phyloP scores from a whole-genome alignment of 2,888 invertebrate genomes.

The Eumacrocentrus americanus region DNA sequence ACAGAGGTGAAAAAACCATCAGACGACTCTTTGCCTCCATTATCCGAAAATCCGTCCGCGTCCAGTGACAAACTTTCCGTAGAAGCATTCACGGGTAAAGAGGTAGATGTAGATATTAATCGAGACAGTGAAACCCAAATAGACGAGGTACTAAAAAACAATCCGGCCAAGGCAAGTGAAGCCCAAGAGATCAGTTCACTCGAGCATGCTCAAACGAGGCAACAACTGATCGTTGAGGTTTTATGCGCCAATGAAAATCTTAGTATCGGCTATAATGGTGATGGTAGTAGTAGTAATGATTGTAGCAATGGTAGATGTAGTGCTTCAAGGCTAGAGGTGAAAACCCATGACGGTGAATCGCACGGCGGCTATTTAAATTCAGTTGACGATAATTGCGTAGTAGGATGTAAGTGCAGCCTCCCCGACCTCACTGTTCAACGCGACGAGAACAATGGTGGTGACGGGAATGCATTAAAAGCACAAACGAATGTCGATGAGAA shows the following conservation, averaged over 20 bases:
- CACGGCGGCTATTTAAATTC: constrained; percentile 12
- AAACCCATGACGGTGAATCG: constrained; percentile 7
- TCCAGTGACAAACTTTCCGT: constrained; percentile 28
- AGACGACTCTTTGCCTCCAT: constrained; percentile 23
- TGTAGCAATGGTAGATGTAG: constrained; percentile 25
- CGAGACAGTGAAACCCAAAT: constrained; percentile 12
- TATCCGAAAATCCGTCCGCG: constrained; percentile 15
- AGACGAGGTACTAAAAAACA: not conserved
- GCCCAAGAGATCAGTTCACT: not conserved
- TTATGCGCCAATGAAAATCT: constrained; percentile 20
- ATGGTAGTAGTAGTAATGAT: constrained; percentile 32
- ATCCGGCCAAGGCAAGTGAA: too few species aligned
- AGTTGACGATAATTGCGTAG: constrained; percentile 7
- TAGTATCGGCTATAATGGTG: constrained; percentile 11
- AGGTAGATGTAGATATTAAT: constrained; percentile 34
- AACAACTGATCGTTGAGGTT: constrained; percentile 25
- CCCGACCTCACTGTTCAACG: constrained; percentile 18
- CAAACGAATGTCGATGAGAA: not conserved
- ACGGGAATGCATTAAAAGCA: not conserved
- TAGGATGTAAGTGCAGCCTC: constrained; percentile 10
- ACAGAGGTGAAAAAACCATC: constrained; percentile 71
- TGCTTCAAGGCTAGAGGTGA: constrained; percentile 18
- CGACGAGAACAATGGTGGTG: constrained; percentile 4
- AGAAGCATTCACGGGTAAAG: constrained; percentile 26
- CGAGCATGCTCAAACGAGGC: constrained; percentile 12